Evolutionary conservation across 2,797 vertebrate genomes (phyloP), one percentile per base, ranked within the genome.

Genomic region (Mionectes olivaceus): DNA sequence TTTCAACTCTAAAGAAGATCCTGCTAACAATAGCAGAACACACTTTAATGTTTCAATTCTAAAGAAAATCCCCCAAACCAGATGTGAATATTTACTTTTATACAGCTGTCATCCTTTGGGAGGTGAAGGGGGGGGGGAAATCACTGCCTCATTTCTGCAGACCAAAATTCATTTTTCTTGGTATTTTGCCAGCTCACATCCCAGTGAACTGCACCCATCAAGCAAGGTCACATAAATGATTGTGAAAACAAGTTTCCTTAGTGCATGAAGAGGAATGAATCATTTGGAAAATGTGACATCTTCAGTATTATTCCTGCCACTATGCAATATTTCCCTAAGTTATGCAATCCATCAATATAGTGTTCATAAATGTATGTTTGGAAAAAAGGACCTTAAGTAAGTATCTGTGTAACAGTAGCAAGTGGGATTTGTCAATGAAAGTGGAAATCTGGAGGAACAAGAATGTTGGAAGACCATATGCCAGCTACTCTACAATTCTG

Each of bases 301-400:
- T 83, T 92, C 57, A 64, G 67, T 78, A 75, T 74, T 79, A 70
- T 35, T 89, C 70, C 60, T 89, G 70, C 49, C 69, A 86, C 49
- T 55, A 52, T 21, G 52, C 44, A 83, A 33, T 77, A 90, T 71
- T 95, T 89, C 52, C 89, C 46, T 60, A 89, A 94, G 56, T 82
- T 87, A 87, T 43, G 33, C 39, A 95, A 92, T 94, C 83, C 56
- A 92, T 95, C 88, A 89, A 85, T 60, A 93, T 13, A 82, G 73
- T 27, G 46, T 53, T 87, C 81, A 80, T 52, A 80, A 84, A 88
- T 3, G 50, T 69, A 88, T 68, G 87, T 86, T 75, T 50, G 1
- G 19, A 13, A 77, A 80, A 92, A 74, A 77, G 43, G 2, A 90
- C 63, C 56, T 50, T 73, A 73, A 75, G 33, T 46, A 91, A 82